A percentile compares a stretch with the other conserved stretches of the same genome.
Conservation (phyloP, 2,797 vertebrate genomes). For the Staurois parvus region DNA sequence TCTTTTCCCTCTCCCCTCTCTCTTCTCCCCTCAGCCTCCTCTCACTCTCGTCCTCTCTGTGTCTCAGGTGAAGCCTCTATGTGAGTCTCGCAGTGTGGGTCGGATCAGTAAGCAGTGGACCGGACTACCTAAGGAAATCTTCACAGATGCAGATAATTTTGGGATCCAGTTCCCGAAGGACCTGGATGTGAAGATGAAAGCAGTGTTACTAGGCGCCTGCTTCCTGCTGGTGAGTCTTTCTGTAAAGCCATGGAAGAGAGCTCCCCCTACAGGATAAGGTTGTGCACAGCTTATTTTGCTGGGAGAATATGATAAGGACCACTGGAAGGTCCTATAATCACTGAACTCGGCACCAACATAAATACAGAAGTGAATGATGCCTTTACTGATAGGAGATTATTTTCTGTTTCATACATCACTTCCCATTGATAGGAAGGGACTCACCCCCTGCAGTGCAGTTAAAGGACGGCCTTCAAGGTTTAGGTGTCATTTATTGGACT, state of each 20-base stretch:
- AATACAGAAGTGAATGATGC: too few species aligned
- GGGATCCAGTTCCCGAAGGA: slow-evolving; percentile 92
- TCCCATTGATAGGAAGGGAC: too few species aligned
- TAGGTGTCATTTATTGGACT: too few species aligned
- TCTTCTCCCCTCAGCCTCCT: background rate
- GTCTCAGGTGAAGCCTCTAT: slow-evolving; percentile 80
- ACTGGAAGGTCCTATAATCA: too few species aligned
- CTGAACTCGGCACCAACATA: too few species aligned
- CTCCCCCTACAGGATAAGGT: too few species aligned
- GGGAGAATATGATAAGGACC: too few species aligned
- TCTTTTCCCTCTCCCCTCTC: background rate
- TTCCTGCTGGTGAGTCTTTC: slow-evolving; percentile 86
- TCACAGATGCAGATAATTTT: slow-evolving; percentile 90
- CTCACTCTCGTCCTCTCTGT: background rate
- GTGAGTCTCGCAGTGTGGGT: slow-evolving; percentile 78
- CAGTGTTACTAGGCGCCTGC: slow-evolving; percentile 88
- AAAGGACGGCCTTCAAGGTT: too few species aligned
- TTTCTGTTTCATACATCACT: too few species aligned
- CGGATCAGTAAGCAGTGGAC: slow-evolving; percentile 93
- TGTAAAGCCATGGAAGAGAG: background rate
- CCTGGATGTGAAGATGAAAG: slow-evolving; percentile 90
- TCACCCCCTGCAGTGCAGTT: too few species aligned
- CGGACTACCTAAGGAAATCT: slow-evolving; percentile 84
- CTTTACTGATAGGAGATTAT: too few species aligned
- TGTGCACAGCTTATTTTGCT: too few species aligned